Base-by-base conservation (phyloP, 2,113 vertebrate species). In the Podarcis muralis region DNA sequence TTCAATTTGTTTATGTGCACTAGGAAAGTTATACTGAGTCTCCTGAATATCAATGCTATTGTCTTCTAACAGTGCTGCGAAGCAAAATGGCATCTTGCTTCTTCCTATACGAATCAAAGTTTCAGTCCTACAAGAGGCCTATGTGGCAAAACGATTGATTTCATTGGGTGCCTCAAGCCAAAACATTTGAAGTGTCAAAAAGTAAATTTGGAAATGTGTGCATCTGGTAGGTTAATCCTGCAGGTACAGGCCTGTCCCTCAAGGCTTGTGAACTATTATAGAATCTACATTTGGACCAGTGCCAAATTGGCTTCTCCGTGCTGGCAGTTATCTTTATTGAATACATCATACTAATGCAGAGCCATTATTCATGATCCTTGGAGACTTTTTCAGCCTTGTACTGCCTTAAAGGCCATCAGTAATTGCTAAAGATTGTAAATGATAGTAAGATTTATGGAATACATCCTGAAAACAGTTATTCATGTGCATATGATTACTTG, bases 401-500 rank as follows among this genome's bases (percentile, higher is more conserved):
- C 83, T 79, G 48, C 74, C 91, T 90, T 59, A 68, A 27, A 90
- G 25, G 69, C 48, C 83, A 89, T 91, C 32, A 88, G 75, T 2
- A 1, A 22, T 87, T 88, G 72, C 81, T 87, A 59, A 87, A 88
- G 53, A 86, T 87, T 88, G 89, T 81, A 90, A 57, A 86, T 87
- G 35, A 68, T 82, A 57, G 78, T 82, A 90, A 76, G 62, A 86
- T 80, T 86, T 83, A 86, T 83, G 84, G 68, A 90, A 69, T 76
- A 93, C 8, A 30, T 86, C 69, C 83, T 91, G 83, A 92, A 93
- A 89, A 91, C 30, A 16, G 5, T 74, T 88, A 66, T 5, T 91
- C 79, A 22, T 1, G 78, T 69, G 35, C 57, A 80, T 72, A 85
- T 57, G 76, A 12, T 78, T 43, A 78, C 18, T 81, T 69, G 48